Percentiles rank a stretch among this genome's conserved stretches.
Evolutionary conservation across 2,113 vertebrate species (phyloP).

Genomic region (Cichladusa arquata): DNA sequence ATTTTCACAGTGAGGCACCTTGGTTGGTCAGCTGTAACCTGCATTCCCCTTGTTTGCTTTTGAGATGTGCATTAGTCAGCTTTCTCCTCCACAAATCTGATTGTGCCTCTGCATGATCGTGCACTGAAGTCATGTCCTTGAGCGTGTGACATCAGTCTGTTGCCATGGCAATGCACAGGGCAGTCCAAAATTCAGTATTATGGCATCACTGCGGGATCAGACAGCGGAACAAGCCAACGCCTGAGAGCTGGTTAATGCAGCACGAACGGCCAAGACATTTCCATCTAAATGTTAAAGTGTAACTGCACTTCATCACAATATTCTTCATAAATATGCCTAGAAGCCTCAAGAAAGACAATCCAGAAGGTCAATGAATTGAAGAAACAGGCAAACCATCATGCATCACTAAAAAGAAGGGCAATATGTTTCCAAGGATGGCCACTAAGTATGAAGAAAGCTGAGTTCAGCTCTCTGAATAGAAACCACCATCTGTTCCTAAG

Average conservation of each 20-base stretch:
- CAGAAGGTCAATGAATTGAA: neutral
- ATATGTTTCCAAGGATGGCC: neutral
- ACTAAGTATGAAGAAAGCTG: neutral
- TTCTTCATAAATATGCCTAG: neutral
- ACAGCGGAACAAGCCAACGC: conserved; percentile 4
- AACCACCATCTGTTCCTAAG: conserved; percentile 54
- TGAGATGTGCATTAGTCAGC: conserved; percentile 44
- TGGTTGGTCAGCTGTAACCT: conserved; percentile 8
- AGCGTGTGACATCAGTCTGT: conserved; percentile 71
- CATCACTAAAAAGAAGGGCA: neutral
- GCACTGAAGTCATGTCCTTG: conserved; percentile 67
- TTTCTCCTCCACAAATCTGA: conserved; percentile 40
- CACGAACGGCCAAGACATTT: neutral
- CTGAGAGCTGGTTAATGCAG: conserved; percentile 20
- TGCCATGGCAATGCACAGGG: conserved; percentile 57
- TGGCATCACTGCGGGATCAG: conserved; percentile 59
- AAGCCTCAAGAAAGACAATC: neutral
- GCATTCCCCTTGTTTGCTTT: conserved; percentile 19
- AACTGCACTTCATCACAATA: neutral
- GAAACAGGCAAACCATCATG: neutral
- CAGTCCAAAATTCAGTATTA: conserved; percentile 58
- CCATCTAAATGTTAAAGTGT: neutral
- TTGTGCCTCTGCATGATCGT: conserved; percentile 51
- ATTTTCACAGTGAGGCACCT: neutral
- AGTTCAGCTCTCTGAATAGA: conserved; percentile 49